Percentiles rank a stretch among this genome's conserved stretches.
These are phyloP conservation scores for Scortum barcoo DNA, from an alignment of 2,113 vertebrate species.

Conservation along the genomic window DNA sequence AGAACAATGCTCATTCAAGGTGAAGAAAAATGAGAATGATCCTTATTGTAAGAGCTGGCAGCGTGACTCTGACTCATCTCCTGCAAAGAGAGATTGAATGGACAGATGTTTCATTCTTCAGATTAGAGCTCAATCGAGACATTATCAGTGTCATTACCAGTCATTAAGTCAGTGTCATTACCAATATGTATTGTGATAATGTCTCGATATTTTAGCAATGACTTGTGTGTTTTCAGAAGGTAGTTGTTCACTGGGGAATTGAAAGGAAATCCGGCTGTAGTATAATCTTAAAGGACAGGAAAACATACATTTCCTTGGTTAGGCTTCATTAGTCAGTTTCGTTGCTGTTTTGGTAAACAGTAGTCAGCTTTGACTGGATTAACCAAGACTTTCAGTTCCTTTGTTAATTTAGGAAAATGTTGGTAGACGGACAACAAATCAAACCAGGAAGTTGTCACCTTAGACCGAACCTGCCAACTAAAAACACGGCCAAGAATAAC, in stretches of 20 bases:
- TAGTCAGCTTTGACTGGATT: conserved; percentile 7
- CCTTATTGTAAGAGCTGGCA: conserved; percentile 47
- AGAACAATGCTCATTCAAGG: conserved; percentile 61
- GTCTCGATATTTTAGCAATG: background rate
- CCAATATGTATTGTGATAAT: background rate
- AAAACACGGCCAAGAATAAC: conserved; percentile 53
- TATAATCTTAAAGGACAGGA: background rate
- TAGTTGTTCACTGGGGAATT: background rate
- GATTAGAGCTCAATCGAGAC: background rate
- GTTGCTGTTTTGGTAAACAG: background rate
- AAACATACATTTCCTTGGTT: background rate
- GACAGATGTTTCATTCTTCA: conserved; percentile 56
- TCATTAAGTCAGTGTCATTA: too few relatives aligned
- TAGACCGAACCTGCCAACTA: conserved; percentile 55
- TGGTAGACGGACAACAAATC: background rate
- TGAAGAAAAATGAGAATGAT: conserved; percentile 49
- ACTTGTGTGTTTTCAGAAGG: background rate
- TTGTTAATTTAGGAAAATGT: conserved; percentile 35
- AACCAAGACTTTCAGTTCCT: background rate
- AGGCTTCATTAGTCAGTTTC: background rate
- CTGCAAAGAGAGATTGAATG: conserved; percentile 35
- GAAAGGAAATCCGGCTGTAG: background rate
- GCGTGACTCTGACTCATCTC: conserved; percentile 74
- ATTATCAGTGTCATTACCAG: conserved; percentile 2
- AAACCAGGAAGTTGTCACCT: conserved; percentile 34